Evolutionary conservation across 2,888 invertebrate species (phyloP).

Genomic region (Mystacides longicornis): DNA sequence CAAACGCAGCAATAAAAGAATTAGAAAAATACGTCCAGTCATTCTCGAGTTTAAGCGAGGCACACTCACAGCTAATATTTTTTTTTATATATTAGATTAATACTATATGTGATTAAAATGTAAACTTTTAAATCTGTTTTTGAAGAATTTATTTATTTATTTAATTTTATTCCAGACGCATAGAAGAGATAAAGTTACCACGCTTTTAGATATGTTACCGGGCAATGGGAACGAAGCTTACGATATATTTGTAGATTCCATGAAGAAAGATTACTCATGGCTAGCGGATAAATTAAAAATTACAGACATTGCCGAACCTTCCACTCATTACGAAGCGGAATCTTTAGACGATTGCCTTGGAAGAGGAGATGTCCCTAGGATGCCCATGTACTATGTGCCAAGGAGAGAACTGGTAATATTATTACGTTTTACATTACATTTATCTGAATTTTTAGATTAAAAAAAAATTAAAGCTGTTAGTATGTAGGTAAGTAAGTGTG

Average conservation of each 20-base stretch:
- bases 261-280: slow-evolving; percentile 52
- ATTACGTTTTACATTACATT: too few relatives aligned
- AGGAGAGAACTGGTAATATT: slow-evolving; percentile 45
- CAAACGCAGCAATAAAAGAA: too few relatives aligned
- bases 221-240: slow-evolving; percentile 42
- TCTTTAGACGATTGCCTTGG: slow-evolving; percentile 47
- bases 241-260: slow-evolving; percentile 47
- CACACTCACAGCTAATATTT: too few relatives aligned
- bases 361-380: slow-evolving; percentile 50
- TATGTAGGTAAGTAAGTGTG: too few relatives aligned
- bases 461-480: too few relatives aligned
- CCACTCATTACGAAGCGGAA: slow-evolving; percentile 34
- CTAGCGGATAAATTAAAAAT: slow-evolving; percentile 44
- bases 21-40: too few relatives aligned
- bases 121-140: too few relatives aligned
- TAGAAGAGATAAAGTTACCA: slow-evolving; percentile 37
- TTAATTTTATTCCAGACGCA: slow-evolving; percentile 34
- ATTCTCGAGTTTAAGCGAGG: too few relatives aligned
- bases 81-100: too few relatives aligned
- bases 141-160: background rate
- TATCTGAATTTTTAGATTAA: too few relatives aligned
- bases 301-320: background rate
- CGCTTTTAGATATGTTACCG: slow-evolving; percentile 38
- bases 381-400: slow-evolving; percentile 49
- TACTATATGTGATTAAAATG: too few relatives aligned